phyloP scores from a whole-genome alignment of 2,797 vertebrate genomes.

The Channa striata region DNA sequence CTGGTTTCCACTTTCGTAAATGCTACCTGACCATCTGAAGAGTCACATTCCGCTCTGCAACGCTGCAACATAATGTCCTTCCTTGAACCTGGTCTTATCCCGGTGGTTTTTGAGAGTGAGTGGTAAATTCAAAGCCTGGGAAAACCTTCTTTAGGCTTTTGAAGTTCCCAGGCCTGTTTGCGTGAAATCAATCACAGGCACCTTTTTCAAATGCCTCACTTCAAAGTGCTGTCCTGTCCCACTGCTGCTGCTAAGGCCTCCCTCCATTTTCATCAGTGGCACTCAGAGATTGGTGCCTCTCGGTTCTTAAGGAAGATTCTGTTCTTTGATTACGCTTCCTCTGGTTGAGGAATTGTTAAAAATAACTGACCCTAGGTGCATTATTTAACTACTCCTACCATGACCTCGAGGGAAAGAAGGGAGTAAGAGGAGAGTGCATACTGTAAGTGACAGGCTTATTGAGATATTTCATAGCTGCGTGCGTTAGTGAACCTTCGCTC shows the following conservation, averaged over 20 bases:
- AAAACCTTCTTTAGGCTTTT: conserved; percentile 77
- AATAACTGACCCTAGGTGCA: conserved; percentile 75
- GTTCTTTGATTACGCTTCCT: conserved; percentile 64
- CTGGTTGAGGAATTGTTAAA: conserved; percentile 65
- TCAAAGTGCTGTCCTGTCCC: conserved; percentile 76
- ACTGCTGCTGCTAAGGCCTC: conserved; percentile 46
- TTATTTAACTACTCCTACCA: conserved; percentile 65
- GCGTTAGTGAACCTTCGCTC: conserved; percentile 22
- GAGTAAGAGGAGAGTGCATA: not conserved
- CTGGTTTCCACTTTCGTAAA: conserved; percentile 19
- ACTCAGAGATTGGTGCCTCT: conserved; percentile 54
- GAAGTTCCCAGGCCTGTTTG: conserved; percentile 80
- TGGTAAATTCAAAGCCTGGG: conserved; percentile 73
- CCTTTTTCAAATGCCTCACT: conserved; percentile 72
- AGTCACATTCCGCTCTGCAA: conserved; percentile 39
- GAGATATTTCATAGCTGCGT: conserved; percentile 36
- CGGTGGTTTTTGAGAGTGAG: conserved; percentile 50
- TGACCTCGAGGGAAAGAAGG: conserved; percentile 34
- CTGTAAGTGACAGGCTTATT: not conserved
- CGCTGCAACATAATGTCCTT: conserved; percentile 57
- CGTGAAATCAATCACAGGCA: conserved; percentile 78
- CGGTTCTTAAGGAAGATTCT: conserved; percentile 64
- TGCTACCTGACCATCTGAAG: conserved; percentile 24
- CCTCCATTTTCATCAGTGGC: conserved; percentile 63
- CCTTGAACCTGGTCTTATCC: conserved; percentile 65